Conservation (phyloP, 1,140 invertebrate species). For the Phocides pigmalion region DNA sequence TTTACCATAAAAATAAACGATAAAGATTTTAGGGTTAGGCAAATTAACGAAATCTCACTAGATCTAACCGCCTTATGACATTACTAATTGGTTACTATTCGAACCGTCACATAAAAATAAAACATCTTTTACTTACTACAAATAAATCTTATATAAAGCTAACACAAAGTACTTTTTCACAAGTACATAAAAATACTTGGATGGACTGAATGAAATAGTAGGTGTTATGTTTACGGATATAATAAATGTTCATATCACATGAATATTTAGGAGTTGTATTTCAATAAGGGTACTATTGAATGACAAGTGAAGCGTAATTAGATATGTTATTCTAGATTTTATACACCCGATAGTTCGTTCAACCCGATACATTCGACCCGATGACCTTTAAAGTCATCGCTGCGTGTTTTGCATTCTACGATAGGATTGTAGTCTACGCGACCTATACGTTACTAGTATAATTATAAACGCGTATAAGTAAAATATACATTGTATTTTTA, state of each 20-base stretch:
- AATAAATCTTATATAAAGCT: too few relatives aligned
- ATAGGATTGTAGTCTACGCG: conserved; percentile 1
- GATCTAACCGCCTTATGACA: too few relatives aligned
- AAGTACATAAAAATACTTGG: too few relatives aligned
- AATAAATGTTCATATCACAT: background rate
- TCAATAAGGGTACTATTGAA: conserved; percentile 7
- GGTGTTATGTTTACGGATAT: background rate
- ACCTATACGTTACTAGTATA: background rate
- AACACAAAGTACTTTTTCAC: too few relatives aligned
- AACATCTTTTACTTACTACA: too few relatives aligned
- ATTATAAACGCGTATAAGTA: too few relatives aligned
- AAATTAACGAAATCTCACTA: too few relatives aligned
- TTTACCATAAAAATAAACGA: too few relatives aligned
- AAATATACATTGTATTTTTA: too few relatives aligned
- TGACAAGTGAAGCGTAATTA: conserved; percentile 13
- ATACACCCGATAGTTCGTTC: conserved; percentile 38
- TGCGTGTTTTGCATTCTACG: conserved; percentile 4
- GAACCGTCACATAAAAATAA: too few relatives aligned
- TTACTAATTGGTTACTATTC: too few relatives aligned
- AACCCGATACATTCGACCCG: conserved; percentile 41
- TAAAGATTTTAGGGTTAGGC: too few relatives aligned
- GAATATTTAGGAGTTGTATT: conserved; percentile 10
- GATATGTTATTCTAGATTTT: background rate
- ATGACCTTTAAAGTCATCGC: conserved; percentile 38
- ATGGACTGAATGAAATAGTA: background rate